Base-by-base conservation (phyloP, 2,797 vertebrate species). In the Hydrolagus colliei region DNA sequence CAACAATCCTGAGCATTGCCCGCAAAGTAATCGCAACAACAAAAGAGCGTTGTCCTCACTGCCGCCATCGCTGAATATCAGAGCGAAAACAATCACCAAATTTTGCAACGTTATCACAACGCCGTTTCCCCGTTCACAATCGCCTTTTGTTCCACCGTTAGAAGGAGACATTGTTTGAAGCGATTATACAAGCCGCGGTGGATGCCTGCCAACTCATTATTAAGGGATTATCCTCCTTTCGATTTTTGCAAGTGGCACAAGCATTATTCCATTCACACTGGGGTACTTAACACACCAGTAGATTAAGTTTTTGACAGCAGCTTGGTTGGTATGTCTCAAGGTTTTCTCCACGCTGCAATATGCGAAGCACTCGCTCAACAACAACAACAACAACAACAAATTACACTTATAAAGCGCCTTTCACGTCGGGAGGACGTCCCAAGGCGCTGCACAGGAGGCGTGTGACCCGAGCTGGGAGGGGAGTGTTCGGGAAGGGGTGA, bases 181-280 rank as follows among this genome's bases (percentile, higher is more conserved):
- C 35, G 63, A 82, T 41, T 82, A 35, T 41, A 65, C 65, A 82
- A 82, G 79, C 14, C 35, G 5, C 18, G 32, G n/a, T 82, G 79
- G 27, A 67, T 14, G 35, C 67, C 16, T 65, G 79, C 79, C 79
- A 68, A 82, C 65, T 82, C 79, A 35, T 82, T 82, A 82, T 32
- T 82, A 65, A 82, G 79, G 79, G 63, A 82, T 82, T 82, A 67
- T 20, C 22, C 62, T 32, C 67, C 63, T 5, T 32, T 35, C 12
- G 62, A 82, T 67, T 68, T 52, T 67, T 68, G 77, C n/a, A 65
- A 80, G 62, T n/a, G 63, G 9, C 10, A 16, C 77, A 32, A 63
- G 63, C 61, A 32, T 32, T 68, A 67, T 82, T 82, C 62, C 62
- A 32, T 16, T 35, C 79, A 67, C 3, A 16, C 27, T 82, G 63